Evolutionary conservation across 1,140 invertebrate species (phyloP).

Genomic region (Sitobion miscanthi): DNA sequence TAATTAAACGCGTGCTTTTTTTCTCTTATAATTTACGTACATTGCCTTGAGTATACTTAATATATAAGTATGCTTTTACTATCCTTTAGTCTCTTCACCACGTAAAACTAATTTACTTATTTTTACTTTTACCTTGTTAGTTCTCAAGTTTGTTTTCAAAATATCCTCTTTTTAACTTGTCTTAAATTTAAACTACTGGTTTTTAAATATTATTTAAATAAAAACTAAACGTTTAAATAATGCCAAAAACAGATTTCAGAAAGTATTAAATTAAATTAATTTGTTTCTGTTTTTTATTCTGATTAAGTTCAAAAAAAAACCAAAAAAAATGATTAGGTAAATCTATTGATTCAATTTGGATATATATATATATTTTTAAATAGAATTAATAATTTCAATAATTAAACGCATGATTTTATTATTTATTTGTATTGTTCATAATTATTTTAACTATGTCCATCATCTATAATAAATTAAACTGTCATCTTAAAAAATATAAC

Average conservation of each 20-base stretch:
- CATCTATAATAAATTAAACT: too few species aligned
- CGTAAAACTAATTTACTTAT: background rate
- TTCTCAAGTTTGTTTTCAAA: background rate
- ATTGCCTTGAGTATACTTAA: background rate
- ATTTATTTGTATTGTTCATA: background rate
- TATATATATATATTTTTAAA: background rate
- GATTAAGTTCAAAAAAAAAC: background rate
- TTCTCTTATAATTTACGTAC: background rate
- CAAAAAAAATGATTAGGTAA: background rate
- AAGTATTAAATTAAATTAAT: background rate
- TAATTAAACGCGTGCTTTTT: background rate
- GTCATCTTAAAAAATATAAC: background rate
- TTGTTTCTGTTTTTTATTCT: background rate
- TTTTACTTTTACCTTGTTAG: constrained; percentile 14
- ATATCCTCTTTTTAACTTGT: background rate
- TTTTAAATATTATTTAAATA: background rate
- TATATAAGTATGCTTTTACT: background rate
- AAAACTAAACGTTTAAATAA: background rate
- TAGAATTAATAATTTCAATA: background rate
- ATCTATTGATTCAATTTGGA: background rate
- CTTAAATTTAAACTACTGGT: background rate
- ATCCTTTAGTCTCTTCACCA: background rate
- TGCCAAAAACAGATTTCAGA: background rate
- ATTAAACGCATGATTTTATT: background rate
- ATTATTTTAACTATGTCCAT: too few species aligned